Evolutionary conservation across 2,888 invertebrate species (phyloP).

Genomic region (Unio delphinus): DNA sequence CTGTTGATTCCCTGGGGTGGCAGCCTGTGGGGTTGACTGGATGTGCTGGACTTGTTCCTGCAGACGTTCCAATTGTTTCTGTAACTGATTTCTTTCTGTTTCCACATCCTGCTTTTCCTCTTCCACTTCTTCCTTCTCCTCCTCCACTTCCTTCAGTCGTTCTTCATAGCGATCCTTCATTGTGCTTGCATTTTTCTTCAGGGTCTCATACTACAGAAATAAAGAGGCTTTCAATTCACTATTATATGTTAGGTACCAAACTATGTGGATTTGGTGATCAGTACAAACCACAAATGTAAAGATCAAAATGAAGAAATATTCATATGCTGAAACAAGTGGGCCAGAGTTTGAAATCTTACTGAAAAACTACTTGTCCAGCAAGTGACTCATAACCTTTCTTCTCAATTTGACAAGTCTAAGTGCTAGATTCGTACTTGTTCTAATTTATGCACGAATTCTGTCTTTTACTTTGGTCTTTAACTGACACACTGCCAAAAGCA

Average conservation of each 20-base stretch:
- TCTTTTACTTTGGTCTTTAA: too few species aligned
- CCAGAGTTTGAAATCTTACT: too few species aligned
- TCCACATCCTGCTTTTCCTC: conserved; percentile 27
- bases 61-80: conserved; percentile 24
- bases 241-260: not conserved
- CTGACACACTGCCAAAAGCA: too few species aligned
- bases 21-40: not conserved
- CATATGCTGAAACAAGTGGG: not conserved
- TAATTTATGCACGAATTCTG: too few species aligned
- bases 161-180: conserved; percentile 68
- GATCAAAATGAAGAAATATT: not conserved
- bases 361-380: too few species aligned
- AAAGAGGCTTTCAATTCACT: not conserved
- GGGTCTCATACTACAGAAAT: conserved; percentile 59
- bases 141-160: conserved; percentile 57
- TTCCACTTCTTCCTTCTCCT: conserved; percentile 45
- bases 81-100: conserved; percentile 13
- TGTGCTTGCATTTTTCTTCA: conserved; percentile 57
- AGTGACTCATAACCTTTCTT: too few species aligned
- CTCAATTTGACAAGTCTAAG: too few species aligned
- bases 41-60: conserved; percentile 8
- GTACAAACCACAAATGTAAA: not conserved
- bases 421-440: too few species aligned
- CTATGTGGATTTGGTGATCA: not conserved
- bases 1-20: conserved; percentile 5